Base-by-base conservation (phyloP, 1,140 invertebrate species). In the Schlechtendalia chinensis region DNA sequence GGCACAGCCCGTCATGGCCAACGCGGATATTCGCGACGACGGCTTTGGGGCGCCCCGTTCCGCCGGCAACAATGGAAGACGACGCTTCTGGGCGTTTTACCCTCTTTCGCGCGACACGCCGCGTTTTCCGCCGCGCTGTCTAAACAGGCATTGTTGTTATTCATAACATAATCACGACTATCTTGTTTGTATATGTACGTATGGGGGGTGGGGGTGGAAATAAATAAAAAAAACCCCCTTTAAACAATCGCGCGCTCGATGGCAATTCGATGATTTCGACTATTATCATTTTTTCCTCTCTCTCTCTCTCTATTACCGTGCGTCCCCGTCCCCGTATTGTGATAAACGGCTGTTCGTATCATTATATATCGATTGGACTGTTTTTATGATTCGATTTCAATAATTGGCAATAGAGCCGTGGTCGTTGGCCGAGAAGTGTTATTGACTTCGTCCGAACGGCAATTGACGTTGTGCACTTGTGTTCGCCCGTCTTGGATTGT, bases 91-190 rank as follows among this genome's bases (percentile, higher is more conserved):
- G 65, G 65, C 65, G 39, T 45, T 69, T 47, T 47, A 69, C 65
- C 65, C 65, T 69, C 39, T 69, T 47, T 69, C 47, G 24, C 32
- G 39, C 22, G 24, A 69, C 39, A 69, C 39, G n/a, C n/a, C n/a
- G n/a, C 65, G 65, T n/a, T 69, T 69, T 69, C n/a, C 17, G n/a
- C 32, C 5, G 24, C 24, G 12, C 45, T 50, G 65, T 69, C 65
- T 69, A 69, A 69, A 69, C 65, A 69, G 65, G 22, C 39, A 69
- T 69, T 69, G 39, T 69, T 69, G 22, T 69, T 69, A 69, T 69
- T 69, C 65, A 69, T 69, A 69, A 69, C 39, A 69, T 69, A 69
- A 69, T 69, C 65, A 69, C 39, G 24, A n/a, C 24, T 1, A 11
- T 47, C 22, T 69, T 47, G 65, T 47, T 69, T 47, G 65, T 69